These are phyloP conservation scores for Pontoporia blainvillei DNA, from an alignment of 2,113 vertebrate species.

Conservation along the genomic window DNA sequence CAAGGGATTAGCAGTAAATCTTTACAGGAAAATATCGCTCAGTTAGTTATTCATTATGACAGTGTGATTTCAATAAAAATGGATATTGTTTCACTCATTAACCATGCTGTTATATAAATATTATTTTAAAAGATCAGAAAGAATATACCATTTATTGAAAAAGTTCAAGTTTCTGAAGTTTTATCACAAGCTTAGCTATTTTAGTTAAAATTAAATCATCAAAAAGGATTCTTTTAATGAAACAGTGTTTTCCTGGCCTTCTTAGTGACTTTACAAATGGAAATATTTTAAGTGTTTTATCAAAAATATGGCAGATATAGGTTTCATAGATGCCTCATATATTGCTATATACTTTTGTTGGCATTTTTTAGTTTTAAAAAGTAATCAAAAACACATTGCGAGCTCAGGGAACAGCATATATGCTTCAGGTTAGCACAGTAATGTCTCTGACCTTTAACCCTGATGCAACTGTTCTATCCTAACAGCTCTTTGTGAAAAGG, in stretches of 20 bases:
- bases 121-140: slow-evolving; percentile 32
- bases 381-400: slow-evolving; percentile 81
- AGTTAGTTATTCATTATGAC: slow-evolving; percentile 68
- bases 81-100: not conserved
- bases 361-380: slow-evolving; percentile 78
- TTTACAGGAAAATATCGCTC: slow-evolving; percentile 70
- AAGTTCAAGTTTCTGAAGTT: slow-evolving; percentile 13
- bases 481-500: slow-evolving; percentile 80
- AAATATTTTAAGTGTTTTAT: slow-evolving; percentile 65
- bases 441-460: slow-evolving; percentile 84
- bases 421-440: slow-evolving; percentile 83
- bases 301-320: slow-evolving; percentile 69
- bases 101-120: not conserved
- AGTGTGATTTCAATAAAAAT: slow-evolving; percentile 66
- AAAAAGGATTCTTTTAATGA: slow-evolving; percentile 39
- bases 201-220: slow-evolving; percentile 46
- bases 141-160: not conserved
- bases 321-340: slow-evolving; percentile 73
- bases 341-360: slow-evolving; percentile 75
- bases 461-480: slow-evolving; percentile 81
- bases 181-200: not conserved
- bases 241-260: slow-evolving; percentile 21
- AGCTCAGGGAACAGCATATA: slow-evolving; percentile 73
- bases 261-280: not conserved
- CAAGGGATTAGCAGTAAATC: slow-evolving; percentile 67